Evolutionary conservation across 2,797 vertebrate species (phyloP).

Genomic region (Rhynchotus rufescens): DNA sequence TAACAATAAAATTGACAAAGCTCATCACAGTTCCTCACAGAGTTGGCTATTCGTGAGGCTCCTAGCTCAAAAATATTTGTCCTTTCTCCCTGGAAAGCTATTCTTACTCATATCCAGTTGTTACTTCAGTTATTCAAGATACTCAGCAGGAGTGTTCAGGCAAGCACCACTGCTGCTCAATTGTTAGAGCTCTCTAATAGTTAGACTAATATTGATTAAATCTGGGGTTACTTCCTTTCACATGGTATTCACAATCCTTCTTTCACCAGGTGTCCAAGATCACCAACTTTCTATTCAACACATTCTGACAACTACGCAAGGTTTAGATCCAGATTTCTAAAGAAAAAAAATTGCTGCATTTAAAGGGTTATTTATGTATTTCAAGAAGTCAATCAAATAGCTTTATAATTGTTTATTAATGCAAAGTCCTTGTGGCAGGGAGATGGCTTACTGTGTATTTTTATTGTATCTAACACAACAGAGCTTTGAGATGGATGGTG

Average conservation of each 20-base stretch:
- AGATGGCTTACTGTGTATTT: not conserved
- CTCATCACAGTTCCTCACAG: not conserved
- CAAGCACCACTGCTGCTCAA: not conserved
- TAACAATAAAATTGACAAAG: not conserved
- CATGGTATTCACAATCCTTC: not conserved
- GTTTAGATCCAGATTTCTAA: not conserved
- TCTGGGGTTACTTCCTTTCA: not conserved
- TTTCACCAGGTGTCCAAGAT: not conserved
- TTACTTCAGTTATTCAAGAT: not conserved
- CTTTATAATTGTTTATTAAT: not conserved
- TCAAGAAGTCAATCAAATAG: not conserved
- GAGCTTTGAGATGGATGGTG: not conserved
- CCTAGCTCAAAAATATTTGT: not conserved
- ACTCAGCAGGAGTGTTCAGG: not conserved
- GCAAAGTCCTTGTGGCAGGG: not conserved
- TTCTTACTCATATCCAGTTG: constrained; percentile 4
- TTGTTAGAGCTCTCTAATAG: not conserved
- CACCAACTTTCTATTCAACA: not conserved
- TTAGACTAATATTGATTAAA: not conserved
- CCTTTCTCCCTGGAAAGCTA: not conserved
- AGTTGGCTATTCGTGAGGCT: not conserved
- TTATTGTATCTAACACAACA: not conserved
- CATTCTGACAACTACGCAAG: not conserved
- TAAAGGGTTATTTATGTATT: not conserved
- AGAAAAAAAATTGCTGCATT: not conserved